These are phyloP conservation scores for Numenius arquata DNA, from an alignment of 2,113 vertebrate species.

Conservation along the genomic window DNA sequence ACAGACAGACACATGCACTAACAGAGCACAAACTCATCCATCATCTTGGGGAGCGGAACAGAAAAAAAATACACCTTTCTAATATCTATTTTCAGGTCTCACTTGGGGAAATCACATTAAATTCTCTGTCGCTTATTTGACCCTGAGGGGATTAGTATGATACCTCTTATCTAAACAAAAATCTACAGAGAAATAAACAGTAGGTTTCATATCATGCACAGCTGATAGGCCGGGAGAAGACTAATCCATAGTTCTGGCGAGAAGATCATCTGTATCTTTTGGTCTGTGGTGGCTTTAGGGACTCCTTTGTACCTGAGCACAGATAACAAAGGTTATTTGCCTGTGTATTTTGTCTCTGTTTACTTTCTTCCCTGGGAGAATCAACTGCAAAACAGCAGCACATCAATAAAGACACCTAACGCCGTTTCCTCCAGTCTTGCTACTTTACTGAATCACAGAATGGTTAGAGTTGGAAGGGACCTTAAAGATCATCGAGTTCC, in stretches of 20 bases:
- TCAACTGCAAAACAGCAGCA: neutral
- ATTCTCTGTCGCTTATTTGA: neutral
- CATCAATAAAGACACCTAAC: neutral
- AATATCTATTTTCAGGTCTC: neutral
- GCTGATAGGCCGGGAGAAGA: neutral
- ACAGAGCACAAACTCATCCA: neutral
- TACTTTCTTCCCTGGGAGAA: neutral
- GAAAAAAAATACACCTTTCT: neutral
- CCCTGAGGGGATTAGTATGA: neutral
- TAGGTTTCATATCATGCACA: neutral
- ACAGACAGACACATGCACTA: neutral
- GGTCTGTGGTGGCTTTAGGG: neutral
- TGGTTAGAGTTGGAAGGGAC: no score
- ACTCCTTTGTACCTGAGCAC: neutral
- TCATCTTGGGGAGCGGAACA: neutral
- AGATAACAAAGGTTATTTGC: neutral
- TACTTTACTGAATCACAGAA: no score
- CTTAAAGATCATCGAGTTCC: no score
- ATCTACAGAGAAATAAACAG: neutral
- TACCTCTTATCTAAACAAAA: neutral
- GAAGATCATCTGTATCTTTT: neutral
- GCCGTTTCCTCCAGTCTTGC: neutral
- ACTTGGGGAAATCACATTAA: neutral
- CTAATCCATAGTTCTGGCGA: neutral
- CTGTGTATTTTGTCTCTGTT: neutral